Conservation (phyloP, 1,140 invertebrate genomes). For the Drosophila sp. region DNA sequence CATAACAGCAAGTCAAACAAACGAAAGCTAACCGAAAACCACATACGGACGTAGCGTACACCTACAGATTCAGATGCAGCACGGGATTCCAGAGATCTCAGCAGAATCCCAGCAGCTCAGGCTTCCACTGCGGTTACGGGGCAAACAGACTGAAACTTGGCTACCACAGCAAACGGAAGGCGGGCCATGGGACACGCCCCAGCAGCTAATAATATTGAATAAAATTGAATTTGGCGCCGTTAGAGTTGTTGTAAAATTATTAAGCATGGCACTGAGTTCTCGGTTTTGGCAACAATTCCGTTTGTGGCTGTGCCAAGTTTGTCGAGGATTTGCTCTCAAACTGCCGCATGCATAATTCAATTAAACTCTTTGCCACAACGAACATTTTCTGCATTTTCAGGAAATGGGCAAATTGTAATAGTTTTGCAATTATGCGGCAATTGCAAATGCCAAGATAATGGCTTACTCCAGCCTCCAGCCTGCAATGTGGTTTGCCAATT, state of each 20-base stretch:
- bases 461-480: constrained; percentile 9
- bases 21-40: constrained; percentile 42
- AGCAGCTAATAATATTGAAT: constrained; percentile 79
- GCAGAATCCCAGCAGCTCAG: constrained; percentile 19
- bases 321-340: constrained; percentile 36
- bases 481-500: constrained; percentile 20
- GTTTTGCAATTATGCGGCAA: constrained; percentile 73
- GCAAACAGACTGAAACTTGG: constrained; percentile 63
- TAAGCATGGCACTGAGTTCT: constrained; percentile 63
- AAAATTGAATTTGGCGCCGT: constrained; percentile 70
- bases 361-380: constrained; percentile 62
- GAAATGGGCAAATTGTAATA: constrained; percentile 72
- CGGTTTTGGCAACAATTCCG: constrained; percentile 64
- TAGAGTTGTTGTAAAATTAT: constrained; percentile 72
- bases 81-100: constrained; percentile 12
- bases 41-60: constrained; percentile 43
- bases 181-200: constrained; percentile 24
- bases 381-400: constrained; percentile 38
- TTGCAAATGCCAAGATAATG: constrained; percentile 47
- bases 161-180: constrained; percentile 51
- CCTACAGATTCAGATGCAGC: constrained; percentile 32
- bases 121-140: constrained; percentile 52
- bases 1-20: constrained; percentile 76
- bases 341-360: constrained; percentile 70
- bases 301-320: constrained; percentile 54